Conservation (phyloP, 2,113 vertebrate genomes). For the Hippocampus barbouri region DNA sequence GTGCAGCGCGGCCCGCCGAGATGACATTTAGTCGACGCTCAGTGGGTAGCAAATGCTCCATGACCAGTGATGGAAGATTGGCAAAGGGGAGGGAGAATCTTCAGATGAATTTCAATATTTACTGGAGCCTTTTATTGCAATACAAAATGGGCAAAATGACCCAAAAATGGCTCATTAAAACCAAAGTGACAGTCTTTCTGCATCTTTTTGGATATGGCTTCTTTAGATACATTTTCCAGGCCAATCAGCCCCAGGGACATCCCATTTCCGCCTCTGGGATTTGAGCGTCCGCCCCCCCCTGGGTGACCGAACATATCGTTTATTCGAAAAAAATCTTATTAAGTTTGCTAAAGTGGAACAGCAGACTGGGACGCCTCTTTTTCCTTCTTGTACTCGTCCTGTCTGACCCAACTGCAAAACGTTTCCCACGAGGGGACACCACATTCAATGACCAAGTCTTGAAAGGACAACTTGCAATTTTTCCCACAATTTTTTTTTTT, state of each 20-base stretch:
- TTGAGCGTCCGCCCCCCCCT: constrained; percentile 32
- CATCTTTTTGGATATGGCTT: not conserved
- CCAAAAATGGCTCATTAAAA: not conserved
- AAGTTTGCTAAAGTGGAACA: constrained; percentile 61
- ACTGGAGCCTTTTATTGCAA: not conserved
- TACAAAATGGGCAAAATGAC: not conserved
- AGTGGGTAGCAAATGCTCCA: constrained; percentile 52
- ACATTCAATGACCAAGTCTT: not conserved
- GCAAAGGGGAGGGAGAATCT: not conserved
- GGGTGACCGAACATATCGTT: constrained; percentile 39
- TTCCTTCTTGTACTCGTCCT: constrained; percentile 2
- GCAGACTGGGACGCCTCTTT: constrained; percentile 40
- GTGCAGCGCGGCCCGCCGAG: constrained; percentile 20
- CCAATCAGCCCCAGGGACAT: constrained; percentile 20
- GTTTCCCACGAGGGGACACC: constrained; percentile 1
- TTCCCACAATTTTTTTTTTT: not conserved
- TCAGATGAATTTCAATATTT: not conserved
- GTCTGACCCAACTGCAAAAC: constrained; percentile 30
- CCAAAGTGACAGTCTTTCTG: not conserved
- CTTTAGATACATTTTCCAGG: constrained; percentile 25
- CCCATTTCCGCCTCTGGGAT: constrained; percentile 10
- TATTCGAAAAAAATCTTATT: constrained; percentile 64
- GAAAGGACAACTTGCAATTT: not conserved
- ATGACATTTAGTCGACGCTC: constrained; percentile 63
- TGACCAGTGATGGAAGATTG: constrained; percentile 28